Evolutionary conservation across 2,113 vertebrate genomes (phyloP).

Genomic region (Gallinago jamesoni): DNA sequence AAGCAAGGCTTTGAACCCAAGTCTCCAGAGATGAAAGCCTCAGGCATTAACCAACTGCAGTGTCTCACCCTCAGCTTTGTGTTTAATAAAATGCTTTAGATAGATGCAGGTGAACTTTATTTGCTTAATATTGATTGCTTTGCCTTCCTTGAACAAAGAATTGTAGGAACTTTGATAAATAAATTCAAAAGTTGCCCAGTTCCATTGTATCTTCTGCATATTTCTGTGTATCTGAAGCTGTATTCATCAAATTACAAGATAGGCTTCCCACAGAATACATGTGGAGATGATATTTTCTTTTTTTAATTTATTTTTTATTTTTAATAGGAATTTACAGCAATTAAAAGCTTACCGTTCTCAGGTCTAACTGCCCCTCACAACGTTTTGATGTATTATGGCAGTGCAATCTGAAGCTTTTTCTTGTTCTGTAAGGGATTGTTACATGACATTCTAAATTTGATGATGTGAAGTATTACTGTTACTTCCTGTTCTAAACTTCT

Average conservation of each 20-base stretch:
- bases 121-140: slow-evolving; percentile 22
- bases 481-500: background rate
- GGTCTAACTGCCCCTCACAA: background rate
- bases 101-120: background rate
- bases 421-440: background rate
- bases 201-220: background rate
- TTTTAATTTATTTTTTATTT: background rate
- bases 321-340: background rate
- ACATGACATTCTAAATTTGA: background rate
- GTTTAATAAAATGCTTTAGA: slow-evolving; percentile 14
- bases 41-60: background rate
- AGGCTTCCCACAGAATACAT: background rate
- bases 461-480: background rate
- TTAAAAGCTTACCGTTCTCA: background rate
- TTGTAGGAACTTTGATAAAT: background rate
- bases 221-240: background rate
- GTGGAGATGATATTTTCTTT: background rate
- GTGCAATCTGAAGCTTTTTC: background rate
- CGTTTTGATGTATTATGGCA: background rate
- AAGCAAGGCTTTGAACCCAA: background rate
- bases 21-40: background rate
- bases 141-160: background rate
- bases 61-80: background rate
- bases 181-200: background rate
- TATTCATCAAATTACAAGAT: background rate